These are phyloP conservation scores for Perithous albicinctus DNA, from an alignment of 2,888 invertebrate species.

Conservation along the genomic window DNA sequence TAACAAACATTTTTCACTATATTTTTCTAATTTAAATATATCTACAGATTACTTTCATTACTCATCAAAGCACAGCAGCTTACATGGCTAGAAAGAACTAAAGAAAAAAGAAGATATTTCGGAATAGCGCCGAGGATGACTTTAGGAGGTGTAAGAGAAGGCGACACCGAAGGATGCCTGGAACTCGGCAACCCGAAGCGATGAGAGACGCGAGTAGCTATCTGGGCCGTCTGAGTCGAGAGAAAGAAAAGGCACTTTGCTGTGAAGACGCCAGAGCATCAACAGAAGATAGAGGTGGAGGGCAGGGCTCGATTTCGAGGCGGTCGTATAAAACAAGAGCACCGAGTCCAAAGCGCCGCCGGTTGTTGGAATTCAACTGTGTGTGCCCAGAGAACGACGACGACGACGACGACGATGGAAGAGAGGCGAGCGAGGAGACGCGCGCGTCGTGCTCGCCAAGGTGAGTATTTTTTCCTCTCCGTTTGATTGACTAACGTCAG, in stretches of 20 bases:
- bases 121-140: neutral
- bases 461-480: slow-evolving; percentile 81
- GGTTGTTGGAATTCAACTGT: slow-evolving; percentile 78
- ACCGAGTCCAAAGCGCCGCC: slow-evolving; percentile 72
- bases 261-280: slow-evolving; percentile 22
- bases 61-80: no score
- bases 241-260: slow-evolving; percentile 22
- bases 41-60: no score
- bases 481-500: slow-evolving; percentile 84
- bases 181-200: slow-evolving; percentile 53
- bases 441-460: slow-evolving; percentile 75
- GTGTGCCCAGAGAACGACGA: slow-evolving; percentile 47
- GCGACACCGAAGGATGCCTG: slow-evolving; percentile 56
- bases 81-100: neutral
- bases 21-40: no score
- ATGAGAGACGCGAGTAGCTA: slow-evolving; percentile 24
- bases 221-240: slow-evolving; percentile 18
- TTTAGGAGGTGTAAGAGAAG: slow-evolving; percentile 47
- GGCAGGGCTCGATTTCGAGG: slow-evolving; percentile 62
- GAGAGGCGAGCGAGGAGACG: slow-evolving; percentile 39
- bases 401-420: slow-evolving; percentile 34
- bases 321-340: slow-evolving; percentile 63
- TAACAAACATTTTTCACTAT: no score
- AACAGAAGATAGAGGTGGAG: slow-evolving; percentile 30
- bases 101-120: slow-evolving; percentile 27